These are phyloP conservation scores for Cygnus olor DNA, from an alignment of 2,797 vertebrate genomes.

Conservation along the genomic window DNA sequence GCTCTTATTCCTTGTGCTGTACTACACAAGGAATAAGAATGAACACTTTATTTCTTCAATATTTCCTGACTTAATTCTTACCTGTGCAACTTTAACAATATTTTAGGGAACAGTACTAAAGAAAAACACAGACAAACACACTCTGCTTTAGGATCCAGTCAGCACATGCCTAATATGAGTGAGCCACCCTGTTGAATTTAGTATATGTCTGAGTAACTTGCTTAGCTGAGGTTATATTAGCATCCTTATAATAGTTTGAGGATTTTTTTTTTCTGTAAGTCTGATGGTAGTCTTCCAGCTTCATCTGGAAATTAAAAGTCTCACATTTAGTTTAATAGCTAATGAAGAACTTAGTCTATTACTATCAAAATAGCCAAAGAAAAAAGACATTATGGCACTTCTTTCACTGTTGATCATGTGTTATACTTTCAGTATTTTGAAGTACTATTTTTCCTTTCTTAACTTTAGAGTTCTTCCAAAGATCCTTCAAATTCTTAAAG, in stretches of 20 bases:
- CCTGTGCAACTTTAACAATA: background rate
- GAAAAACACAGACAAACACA: background rate
- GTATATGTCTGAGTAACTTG: background rate
- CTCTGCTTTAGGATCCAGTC: background rate
- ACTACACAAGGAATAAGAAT: background rate
- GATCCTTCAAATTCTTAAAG: constrained; percentile 40
- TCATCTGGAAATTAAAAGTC: background rate
- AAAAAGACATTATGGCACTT: background rate
- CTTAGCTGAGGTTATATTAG: background rate
- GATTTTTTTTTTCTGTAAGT: background rate
- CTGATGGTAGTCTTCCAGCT: background rate
- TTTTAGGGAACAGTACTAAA: background rate
- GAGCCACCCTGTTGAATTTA: background rate
- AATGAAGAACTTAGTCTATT: background rate
- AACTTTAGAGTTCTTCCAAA: constrained; percentile 25
- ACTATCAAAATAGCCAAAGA: background rate
- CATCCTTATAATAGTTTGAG: background rate
- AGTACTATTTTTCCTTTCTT: background rate
- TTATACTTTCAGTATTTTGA: background rate
- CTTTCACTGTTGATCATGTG: background rate
- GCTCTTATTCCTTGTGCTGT: background rate
- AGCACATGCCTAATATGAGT: fast-evolving
- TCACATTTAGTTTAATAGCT: background rate
- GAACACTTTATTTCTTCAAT: background rate
- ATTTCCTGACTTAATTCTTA: background rate